A percentile compares a stretch with the other conserved stretches of the same genome.
phyloP scores from a whole-genome alignment of 2,888 invertebrate species.

The Sylvicola fuscatus region DNA sequence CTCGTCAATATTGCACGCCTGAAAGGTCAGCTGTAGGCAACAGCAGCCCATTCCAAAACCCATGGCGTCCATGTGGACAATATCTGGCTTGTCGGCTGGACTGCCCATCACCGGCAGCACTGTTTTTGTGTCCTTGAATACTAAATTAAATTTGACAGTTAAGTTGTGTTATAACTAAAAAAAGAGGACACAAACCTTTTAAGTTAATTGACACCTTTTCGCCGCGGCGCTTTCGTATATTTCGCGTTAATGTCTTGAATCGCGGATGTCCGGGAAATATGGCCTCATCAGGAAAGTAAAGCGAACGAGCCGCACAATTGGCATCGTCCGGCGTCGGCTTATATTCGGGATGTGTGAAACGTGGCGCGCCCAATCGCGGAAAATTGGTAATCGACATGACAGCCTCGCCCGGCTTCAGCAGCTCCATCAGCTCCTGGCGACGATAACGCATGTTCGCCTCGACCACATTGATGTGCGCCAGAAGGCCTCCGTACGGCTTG shows the following conservation, averaged over 20 bases:
- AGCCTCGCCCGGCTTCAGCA: slow-evolving; percentile 58
- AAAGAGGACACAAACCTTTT: slow-evolving; percentile 63
- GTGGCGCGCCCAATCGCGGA: slow-evolving; percentile 75
- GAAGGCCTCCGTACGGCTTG: slow-evolving; percentile 76
- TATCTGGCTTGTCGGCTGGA: slow-evolving; percentile 58
- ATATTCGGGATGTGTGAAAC: slow-evolving; percentile 65
- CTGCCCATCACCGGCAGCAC: slow-evolving; percentile 66
- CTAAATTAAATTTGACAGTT: slow-evolving; percentile 26
- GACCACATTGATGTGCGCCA: slow-evolving; percentile 95
- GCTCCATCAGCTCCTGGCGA: slow-evolving; percentile 60
- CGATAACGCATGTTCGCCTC: slow-evolving; percentile 93
- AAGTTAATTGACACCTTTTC: slow-evolving; percentile 94
- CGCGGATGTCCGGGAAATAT: slow-evolving; percentile 92
- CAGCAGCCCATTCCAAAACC: slow-evolving; percentile 99
- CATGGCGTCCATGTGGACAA: slow-evolving; percentile 98
- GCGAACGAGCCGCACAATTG: slow-evolving; percentile 56
- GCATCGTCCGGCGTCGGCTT: slow-evolving; percentile 43
- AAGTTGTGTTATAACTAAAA: not conserved
- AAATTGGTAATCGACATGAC: slow-evolving; percentile 85
- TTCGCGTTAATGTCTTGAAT: slow-evolving; percentile 79
- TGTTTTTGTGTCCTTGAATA: slow-evolving; percentile 77
- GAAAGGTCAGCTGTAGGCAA: slow-evolving; percentile 89
- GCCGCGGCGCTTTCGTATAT: slow-evolving; percentile 77
- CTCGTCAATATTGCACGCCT: slow-evolving; percentile 91
- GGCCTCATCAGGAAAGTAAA: slow-evolving; percentile 87